Conservation (phyloP, 2,113 vertebrate genomes). For the Climacteris rufus region DNA sequence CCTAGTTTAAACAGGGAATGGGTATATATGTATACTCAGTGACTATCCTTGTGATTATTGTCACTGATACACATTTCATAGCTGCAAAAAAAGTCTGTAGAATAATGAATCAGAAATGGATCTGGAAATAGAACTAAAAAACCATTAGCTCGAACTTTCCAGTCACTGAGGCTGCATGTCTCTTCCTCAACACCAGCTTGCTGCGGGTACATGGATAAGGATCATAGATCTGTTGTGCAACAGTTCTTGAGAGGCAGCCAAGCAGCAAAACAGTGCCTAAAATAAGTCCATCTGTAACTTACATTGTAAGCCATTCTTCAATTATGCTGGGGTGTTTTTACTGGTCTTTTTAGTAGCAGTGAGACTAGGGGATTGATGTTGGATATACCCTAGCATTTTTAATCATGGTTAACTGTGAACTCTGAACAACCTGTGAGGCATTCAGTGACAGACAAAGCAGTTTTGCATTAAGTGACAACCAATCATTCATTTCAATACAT, state of each 20-base stretch:
- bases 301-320: background rate
- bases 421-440: background rate
- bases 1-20: background rate
- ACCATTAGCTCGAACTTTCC: background rate
- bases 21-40: too few species aligned
- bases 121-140: background rate
- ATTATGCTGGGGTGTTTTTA: rapidly evolving
- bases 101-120: background rate
- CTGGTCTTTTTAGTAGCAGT: background rate
- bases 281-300: background rate
- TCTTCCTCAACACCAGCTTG: background rate
- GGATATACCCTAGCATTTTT: background rate
- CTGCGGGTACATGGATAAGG: background rate
- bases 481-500: background rate
- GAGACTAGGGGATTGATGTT: background rate
- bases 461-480: background rate
- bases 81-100: too few species aligned
- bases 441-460: background rate
- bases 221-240: background rate
- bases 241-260: background rate
- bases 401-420: background rate
- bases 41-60: background rate
- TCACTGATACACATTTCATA: background rate
- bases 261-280: rapidly evolving
- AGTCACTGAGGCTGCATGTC: background rate